Percentiles rank a stretch among this genome's conserved stretches.
phyloP scores from a whole-genome alignment of 2,113 vertebrate species.

The Oplegnathus fasciatus region DNA sequence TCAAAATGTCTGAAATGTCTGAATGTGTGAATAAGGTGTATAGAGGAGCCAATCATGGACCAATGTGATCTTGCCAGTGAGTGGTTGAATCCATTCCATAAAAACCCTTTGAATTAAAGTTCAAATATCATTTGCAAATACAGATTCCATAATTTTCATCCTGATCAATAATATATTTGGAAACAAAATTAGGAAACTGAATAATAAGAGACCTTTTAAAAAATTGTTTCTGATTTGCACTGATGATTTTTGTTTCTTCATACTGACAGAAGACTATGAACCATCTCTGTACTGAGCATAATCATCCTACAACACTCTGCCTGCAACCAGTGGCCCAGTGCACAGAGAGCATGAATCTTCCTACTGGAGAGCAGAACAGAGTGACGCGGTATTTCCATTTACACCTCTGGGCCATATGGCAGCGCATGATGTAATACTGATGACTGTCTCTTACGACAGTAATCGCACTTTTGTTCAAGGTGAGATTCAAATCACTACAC shows the following conservation, averaged over 20 bases:
- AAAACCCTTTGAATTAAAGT: neutral
- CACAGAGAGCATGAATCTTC: neutral
- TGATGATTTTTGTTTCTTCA: neutral
- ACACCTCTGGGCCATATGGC: slow-evolving; percentile 5
- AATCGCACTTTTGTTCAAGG: slow-evolving; percentile 36
- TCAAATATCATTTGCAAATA: neutral
- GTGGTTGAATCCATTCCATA: neutral
- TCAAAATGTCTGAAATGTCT: slow-evolving; percentile 2
- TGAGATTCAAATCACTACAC: slow-evolving; percentile 41
- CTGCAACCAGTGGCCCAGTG: neutral
- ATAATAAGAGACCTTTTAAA: neutral
- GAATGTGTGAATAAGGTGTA: neutral
- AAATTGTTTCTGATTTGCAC: neutral
- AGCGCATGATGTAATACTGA: slow-evolving; percentile 14
- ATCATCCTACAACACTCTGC: neutral
- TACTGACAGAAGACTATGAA: neutral
- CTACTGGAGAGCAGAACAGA: neutral
- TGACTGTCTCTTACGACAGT: slow-evolving; percentile 2
- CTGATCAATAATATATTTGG: neutral
- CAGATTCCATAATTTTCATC: neutral
- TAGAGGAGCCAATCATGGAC: neutral
- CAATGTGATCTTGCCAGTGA: neutral
- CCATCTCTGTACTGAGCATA: neutral
- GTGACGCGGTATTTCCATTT: neutral
- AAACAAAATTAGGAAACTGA: neutral